Evolutionary conservation across 2,888 invertebrate genomes (phyloP), one percentile per base, ranked within the genome.

Genomic region (Thera obeliscata): DNA sequence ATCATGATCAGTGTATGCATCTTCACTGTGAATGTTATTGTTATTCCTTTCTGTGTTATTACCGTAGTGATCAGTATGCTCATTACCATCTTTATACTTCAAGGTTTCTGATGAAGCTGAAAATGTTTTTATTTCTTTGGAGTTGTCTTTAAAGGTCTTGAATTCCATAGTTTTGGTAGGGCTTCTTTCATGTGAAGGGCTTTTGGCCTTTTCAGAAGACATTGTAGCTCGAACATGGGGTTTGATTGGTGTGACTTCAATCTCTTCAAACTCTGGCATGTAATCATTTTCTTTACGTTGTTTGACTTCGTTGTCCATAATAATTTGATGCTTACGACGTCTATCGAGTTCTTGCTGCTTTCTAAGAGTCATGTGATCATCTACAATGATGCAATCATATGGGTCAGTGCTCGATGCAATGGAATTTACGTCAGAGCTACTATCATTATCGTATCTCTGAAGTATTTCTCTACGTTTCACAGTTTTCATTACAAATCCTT

Each of bases 381-480:
- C 97, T 38, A 97, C 97, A 61, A 98, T 96, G 75, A 97, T 97
- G 82, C 97, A 97, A 82, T 96, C 96, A 77, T 96, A 96, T 41
- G 96, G 96, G 91, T 96, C 96, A 58, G 96, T 96, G 81, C 96
- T 96, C 58, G 96, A 96, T 78, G 94, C 94, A 76, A 95, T 94
- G 60, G 96, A 96, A 84, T 94, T 92, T 52, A 94, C 94, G 75
- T 95, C 96, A 7, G 96, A 95, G 81, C 96, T 96, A 71, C 95
- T 95, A 56, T 94, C 94, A 76, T 95, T 95, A 70, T 95, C 95
- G 82, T 96, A 96, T 85, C 95, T 96, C 80, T 96, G 96, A 41
- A 96, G 87, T 76, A 96, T 96, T 84, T 96, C 96, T 84, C 96
- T 95, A 55, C 96, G 93, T 76, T 96, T 96, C 0, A 96, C 96